Evolutionary conservation across 23 tunicate species (phyloP), one percentile per base, ranked within the genome.

Genomic region (Pegea sp.): DNA sequence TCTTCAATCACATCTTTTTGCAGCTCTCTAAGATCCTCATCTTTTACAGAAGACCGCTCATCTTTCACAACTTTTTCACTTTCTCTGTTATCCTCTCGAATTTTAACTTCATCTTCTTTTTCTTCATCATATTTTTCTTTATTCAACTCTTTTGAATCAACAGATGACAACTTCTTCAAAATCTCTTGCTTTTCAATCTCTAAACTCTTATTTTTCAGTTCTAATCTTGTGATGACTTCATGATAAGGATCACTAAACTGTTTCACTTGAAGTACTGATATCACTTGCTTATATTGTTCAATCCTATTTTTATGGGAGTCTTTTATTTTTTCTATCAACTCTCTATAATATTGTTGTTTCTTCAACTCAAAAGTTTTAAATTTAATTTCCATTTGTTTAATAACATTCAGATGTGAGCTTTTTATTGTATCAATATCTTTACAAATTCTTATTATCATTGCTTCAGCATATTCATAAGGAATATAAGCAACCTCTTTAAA

Each of bases 401-500:
- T 60, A 32, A 68, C 59, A 5, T 64, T 31, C 44, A 74, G 26
- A 28, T 84, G 95, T 38, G 26, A 59, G 26, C 51, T 51, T 52
- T 74, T 84, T 84, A 84, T 84, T 16, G 50, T 38, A 42, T 73
- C 69, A 84, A 84, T 84, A 32, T 84, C 95, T 29, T 68, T 65
- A 20, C 69, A 69, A 24, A 84, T 70, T 5, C 95, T 33, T 0
- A 67, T n/a, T 8, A 84, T 69, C 65, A 78, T 68, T 4, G 64
- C 60, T 22, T 64, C 71, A 30, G 95, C 95, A 52, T 73, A 78
- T 19, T 66, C 70, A 56, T 84, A 84, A 11, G 95, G 95, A 34
- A 84, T 78, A 46, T 84, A 84, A 26, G 95, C 95, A 3, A 72
- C 73, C 44, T 79, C 95, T 42, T 72, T 74, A 11, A 74, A 38